Evolutionary conservation across 2,888 invertebrate species (phyloP).

Genomic region (Smittia sp.): DNA sequence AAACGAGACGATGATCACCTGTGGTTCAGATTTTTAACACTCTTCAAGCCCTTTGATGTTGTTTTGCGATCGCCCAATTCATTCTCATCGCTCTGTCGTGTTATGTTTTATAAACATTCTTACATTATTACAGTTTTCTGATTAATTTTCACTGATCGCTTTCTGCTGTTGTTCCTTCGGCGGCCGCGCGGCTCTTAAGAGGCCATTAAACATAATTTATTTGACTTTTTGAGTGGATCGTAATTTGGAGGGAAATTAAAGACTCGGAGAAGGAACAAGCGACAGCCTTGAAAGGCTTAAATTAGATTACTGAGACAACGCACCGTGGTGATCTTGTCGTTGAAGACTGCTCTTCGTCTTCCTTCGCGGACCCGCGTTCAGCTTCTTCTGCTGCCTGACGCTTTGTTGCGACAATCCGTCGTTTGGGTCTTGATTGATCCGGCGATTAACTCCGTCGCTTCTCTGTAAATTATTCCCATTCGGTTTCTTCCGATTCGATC

Average conservation of each 20-base stretch:
- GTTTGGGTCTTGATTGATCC: slow-evolving; percentile 14
- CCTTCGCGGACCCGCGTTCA: neutral
- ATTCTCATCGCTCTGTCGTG: slow-evolving; percentile 32
- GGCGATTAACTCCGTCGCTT: neutral
- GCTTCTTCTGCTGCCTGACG: neutral
- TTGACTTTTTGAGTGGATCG: slow-evolving; percentile 37
- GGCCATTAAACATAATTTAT: slow-evolving; percentile 41
- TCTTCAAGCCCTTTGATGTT: neutral
- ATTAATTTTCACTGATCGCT: slow-evolving; percentile 30
- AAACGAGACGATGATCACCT: slow-evolving; percentile 30
- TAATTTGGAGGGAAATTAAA: slow-evolving; percentile 10
- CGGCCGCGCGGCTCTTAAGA: slow-evolving; percentile 27
- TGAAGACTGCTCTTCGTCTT: slow-evolving; percentile 12
- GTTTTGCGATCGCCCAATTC: neutral
- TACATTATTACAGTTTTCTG: slow-evolving; percentile 34
- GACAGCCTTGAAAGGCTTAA: slow-evolving; percentile 25
- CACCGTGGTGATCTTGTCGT: slow-evolving; percentile 23
- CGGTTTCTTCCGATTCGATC: slow-evolving; percentile 31
- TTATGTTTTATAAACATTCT: slow-evolving; percentile 30
- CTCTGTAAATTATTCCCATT: slow-evolving; percentile 19
- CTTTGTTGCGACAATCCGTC: slow-evolving; percentile 17
- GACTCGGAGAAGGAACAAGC: neutral
- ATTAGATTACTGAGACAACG: slow-evolving; percentile 31
- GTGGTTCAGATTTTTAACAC: slow-evolving; percentile 34
- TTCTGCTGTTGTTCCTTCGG: slow-evolving; percentile 4